A percentile compares a stretch with the other conserved stretches of the same genome.
Conservation (phyloP, 2,888 invertebrate species). For the Lampropteryx suffumata region DNA sequence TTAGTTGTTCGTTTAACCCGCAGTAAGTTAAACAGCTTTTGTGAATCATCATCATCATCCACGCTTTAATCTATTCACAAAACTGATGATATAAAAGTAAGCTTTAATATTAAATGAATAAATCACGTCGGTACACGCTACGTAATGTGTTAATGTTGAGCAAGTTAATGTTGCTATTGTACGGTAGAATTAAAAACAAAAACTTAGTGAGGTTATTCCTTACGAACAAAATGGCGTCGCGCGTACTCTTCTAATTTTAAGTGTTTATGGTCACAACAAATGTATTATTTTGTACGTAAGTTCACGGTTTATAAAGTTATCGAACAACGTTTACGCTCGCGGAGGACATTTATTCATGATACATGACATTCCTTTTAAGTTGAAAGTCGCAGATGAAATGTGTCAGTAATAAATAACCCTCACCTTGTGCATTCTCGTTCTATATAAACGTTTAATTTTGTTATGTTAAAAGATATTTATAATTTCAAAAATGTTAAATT, state of each 20-base stretch:
- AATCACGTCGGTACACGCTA: background rate
- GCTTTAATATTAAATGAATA: slow-evolving; percentile 13
- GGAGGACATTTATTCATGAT: no score
- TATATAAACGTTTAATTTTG: slow-evolving; percentile 6
- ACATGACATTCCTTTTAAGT: no score
- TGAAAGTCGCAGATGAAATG: no score
- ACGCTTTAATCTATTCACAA: slow-evolving; percentile 11
- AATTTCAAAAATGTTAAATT: slow-evolving; percentile 20
- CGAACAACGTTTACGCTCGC: background rate
- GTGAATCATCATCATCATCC: background rate
- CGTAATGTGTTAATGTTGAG: no score
- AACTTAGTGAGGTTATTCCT: no score
- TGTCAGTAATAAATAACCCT: no score
- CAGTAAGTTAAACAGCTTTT: background rate
- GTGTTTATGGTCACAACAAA: slow-evolving; percentile 7
- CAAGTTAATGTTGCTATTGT: no score
- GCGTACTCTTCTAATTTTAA: slow-evolving; percentile 1
- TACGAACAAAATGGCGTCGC: slow-evolving; percentile 3
- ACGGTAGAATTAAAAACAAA: no score
- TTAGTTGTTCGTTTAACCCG: slow-evolving; percentile 2
- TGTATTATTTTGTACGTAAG: slow-evolving; percentile 2
- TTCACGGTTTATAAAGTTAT: background rate
- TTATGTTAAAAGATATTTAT: background rate
- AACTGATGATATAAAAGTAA: slow-evolving; percentile 18
- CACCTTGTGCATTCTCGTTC: no score